Evolutionary conservation across 2,888 invertebrate species (phyloP), one percentile per base, ranked within the genome.

Genomic region (Ormia ochracea): DNA sequence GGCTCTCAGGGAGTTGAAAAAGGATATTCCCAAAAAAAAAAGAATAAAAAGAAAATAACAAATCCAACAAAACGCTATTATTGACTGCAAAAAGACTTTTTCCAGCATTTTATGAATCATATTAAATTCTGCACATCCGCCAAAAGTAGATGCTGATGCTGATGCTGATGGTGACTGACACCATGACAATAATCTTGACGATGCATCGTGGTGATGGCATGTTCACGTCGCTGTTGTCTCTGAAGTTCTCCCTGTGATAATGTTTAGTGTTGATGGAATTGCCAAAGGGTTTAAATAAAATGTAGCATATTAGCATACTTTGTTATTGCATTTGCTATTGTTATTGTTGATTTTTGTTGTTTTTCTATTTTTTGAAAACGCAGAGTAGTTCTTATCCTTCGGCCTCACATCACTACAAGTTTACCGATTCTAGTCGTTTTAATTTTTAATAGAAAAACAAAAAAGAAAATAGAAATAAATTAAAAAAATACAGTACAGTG

Each of bases 281-380:
- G 74, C 74, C 74, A 75, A 74, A 75, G 74, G 74, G 69, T 58
- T 78, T 73, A 56, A 66, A 74, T 70, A 70, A 69, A 79, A 75
- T 69, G 45, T 58, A 19, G 41, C 63, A 45, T 63, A 69, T 78
- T 63, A 74, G 74, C 68, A 69, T 68, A 61, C 54, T 68, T 73
- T 70, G 68, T 78, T 73, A 63, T 74, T 65, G 72, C 52, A 26
- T 72, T 33, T 45, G n/a, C 10, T 54, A 48, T 50, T 61, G 48
- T 38, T 70, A 33, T 52, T 52, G 33, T 31, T 38, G 28, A n/a
- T 41, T 70, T 56, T 65, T 56, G 14, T 54, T 48, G 43, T 41
- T 59, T 48, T 63, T 50, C 54, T 77, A 31, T 65, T 63, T 69
- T 63, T 33, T 45, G 48, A 68, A 21, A 68, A 73, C 68, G 66